Percentiles rank a stretch among this genome's conserved stretches.
Evolutionary conservation across 2,888 invertebrate species (phyloP).

Genomic region (Polymixis lichenea): DNA sequence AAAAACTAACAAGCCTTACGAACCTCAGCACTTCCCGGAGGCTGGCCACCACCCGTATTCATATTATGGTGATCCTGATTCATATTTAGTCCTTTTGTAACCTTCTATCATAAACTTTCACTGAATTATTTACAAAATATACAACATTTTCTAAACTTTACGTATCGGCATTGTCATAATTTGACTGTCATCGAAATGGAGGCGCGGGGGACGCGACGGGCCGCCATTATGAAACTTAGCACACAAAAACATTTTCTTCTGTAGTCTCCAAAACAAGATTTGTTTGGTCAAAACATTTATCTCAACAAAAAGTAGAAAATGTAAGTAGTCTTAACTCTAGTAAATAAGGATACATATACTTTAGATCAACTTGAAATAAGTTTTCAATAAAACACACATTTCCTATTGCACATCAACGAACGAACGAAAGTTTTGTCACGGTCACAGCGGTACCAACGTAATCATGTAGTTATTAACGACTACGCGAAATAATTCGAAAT

Average conservation of each 20-base stretch:
- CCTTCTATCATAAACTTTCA: slow-evolving; percentile 72
- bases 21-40: slow-evolving; percentile 90
- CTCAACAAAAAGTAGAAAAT: slow-evolving; percentile 33
- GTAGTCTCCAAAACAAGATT: slow-evolving; percentile 61
- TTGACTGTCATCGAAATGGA: slow-evolving; percentile 92
- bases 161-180: slow-evolving; percentile 89
- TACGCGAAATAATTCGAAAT: slow-evolving; percentile 26
- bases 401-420: slow-evolving; percentile 78
- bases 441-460: slow-evolving; percentile 77
- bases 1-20: slow-evolving; percentile 73
- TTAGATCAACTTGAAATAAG: slow-evolving; percentile 53
- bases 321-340: slow-evolving; percentile 47
- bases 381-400: slow-evolving; percentile 74
- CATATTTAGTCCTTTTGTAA: slow-evolving; percentile 83
- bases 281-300: slow-evolving; percentile 48
- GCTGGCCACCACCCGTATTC: slow-evolving; percentile 91
- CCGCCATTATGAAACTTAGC: slow-evolving; percentile 91
- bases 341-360: slow-evolving; percentile 63
- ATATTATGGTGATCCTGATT: slow-evolving; percentile 89
- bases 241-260: slow-evolving; percentile 89
- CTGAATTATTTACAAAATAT: slow-evolving; percentile 82
- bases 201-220: slow-evolving; percentile 93
- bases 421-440: slow-evolving; percentile 85
- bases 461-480: slow-evolving; percentile 55
- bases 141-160: slow-evolving; percentile 86